Percentiles rank a stretch among this genome's conserved stretches.
Evolutionary conservation across 2,113 vertebrate species (phyloP).

Genomic region (Peromyscus polionotus): DNA sequence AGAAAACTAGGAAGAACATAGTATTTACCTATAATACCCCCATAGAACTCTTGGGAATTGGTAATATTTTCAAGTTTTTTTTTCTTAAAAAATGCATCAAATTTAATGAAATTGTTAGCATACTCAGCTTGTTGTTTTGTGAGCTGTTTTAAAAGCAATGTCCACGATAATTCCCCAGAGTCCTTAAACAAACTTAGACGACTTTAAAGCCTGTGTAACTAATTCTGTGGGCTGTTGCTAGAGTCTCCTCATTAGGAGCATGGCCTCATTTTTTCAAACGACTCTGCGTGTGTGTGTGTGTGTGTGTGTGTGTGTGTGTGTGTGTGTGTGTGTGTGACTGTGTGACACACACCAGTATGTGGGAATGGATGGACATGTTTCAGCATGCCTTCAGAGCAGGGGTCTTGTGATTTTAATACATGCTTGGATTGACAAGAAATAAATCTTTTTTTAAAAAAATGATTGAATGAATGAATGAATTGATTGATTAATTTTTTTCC

Average conservation of each 20-base stretch:
- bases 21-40: not conserved
- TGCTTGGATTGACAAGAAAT: not conserved
- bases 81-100: slow-evolving; percentile 33
- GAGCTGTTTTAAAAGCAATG: slow-evolving; percentile 56
- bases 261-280: not conserved
- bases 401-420: not conserved
- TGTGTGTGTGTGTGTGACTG: not conserved
- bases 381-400: not conserved
- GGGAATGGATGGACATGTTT: slow-evolving; percentile 2
- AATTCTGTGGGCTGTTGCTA: slow-evolving; percentile 39
- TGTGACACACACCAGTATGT: not conserved
- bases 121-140: slow-evolving; percentile 48
- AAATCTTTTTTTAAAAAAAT: not conserved
- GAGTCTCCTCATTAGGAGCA: not conserved
- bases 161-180: slow-evolving; percentile 36
- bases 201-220: slow-evolving; percentile 39
- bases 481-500: not conserved
- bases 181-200: slow-evolving; percentile 47
- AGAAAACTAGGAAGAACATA: not conserved
- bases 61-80: not conserved
- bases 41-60: not conserved
- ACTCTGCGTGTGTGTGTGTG: not conserved
- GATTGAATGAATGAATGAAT: no score
- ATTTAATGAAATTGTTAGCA: slow-evolving; percentile 50
- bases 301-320: not conserved